phyloP scores from a whole-genome alignment of 2,888 invertebrate species.

The Lasioglossum zephyrum region DNA sequence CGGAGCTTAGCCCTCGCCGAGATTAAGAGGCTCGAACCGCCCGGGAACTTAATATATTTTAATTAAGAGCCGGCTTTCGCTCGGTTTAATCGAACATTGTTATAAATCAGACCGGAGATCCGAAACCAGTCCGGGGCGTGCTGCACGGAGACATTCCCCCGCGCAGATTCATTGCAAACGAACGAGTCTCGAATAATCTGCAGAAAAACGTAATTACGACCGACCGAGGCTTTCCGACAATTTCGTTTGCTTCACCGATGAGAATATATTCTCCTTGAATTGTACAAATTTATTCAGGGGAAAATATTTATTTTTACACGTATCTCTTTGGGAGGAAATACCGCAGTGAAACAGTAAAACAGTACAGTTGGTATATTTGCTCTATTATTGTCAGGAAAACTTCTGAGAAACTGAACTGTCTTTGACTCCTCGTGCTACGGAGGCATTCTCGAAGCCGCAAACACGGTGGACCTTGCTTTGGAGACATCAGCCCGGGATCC shows the following conservation, averaged over 20 bases:
- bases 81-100: constrained; percentile 27
- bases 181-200: not conserved
- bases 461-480: not conserved
- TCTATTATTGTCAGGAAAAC: too few species aligned
- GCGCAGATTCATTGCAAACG: constrained; percentile 6
- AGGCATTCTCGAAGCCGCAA: not conserved
- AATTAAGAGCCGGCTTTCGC: constrained; percentile 26
- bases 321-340: too few species aligned
- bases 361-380: too few species aligned
- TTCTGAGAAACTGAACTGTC: too few species aligned
- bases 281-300: too few species aligned
- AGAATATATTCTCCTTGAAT: too few species aligned
- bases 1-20: constrained; percentile 31
- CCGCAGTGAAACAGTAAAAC: too few species aligned
- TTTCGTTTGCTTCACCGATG: too few species aligned
- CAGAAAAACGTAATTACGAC: not conserved
- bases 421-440: too few species aligned
- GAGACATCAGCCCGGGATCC: not conserved
- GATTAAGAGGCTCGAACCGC: constrained; percentile 39
- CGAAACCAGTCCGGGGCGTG: constrained; percentile 4
- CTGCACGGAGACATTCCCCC: not conserved
- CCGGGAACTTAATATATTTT: constrained; percentile 41
- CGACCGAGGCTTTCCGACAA: not conserved
- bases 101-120: constrained; percentile 27
- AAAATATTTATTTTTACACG: too few species aligned